Evolutionary conservation across 2,113 vertebrate genomes (phyloP), one percentile per base, ranked within the genome.

Genomic region (Microcebus jonahi): DNA sequence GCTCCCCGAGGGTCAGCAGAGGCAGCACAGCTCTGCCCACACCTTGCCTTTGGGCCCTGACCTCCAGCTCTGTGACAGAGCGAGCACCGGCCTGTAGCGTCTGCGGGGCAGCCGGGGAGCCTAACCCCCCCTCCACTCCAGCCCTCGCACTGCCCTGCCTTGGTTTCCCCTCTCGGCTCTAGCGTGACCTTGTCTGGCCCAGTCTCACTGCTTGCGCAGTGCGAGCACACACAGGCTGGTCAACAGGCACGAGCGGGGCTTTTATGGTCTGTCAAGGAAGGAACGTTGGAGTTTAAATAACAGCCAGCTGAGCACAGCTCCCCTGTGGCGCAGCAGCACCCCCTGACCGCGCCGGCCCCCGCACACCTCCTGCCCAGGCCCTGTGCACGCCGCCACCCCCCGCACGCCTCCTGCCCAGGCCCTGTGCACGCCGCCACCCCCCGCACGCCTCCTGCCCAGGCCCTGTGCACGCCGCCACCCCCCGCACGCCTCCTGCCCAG

Each of bases 301-400:
- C 1, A 18, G 45, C 4, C 50, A 2, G 36, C 12, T 2, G 5
- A 18, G 23, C 29, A 0, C 6, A 0, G 8, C 55, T 6, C 2
- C 70, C 0, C 3, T 1, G 10, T 17, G 31, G 9, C 6, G 3
- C 1, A 0, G 8, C 2, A 2, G 39, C 1, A 3, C 21, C 65
- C 5, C 31, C 31, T 25, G 1, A 2, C 21, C 0, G 0, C 25
- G 17, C 8, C 2, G 0, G 8, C 18, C 25, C 53, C 7, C 17
- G 11, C 27, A 29, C 39, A 1, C 68, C 65, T 2, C 45, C 2
- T 1, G 10, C 61, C 42, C 27, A 0, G 8, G 25, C 27, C 11
- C 73, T 76, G 71, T 23, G 27, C 61, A 8, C 12, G 59, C 14
- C 17, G 1, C 17, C 48, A 36, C 34, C 53, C 25, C 53, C 7